Base-by-base conservation (phyloP, 2,888 invertebrate species). In the Alloscopus bannaensis region DNA sequence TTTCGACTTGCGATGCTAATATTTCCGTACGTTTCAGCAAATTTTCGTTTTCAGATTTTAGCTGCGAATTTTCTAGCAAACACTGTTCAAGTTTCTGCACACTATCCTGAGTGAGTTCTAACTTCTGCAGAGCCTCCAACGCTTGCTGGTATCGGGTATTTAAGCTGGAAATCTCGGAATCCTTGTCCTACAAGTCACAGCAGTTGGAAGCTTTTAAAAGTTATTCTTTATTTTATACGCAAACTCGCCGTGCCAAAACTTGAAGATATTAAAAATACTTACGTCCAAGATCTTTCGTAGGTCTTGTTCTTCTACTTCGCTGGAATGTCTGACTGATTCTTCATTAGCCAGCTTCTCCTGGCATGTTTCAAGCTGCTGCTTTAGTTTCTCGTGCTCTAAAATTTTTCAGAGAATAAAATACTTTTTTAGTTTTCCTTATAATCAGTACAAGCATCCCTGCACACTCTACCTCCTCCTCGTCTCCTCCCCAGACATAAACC, bases 81-180 rank as follows among this genome's bases (percentile, higher is more conserved):
- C 83, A 73, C 22, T 83, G 83, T 36, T 84, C 83, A 8, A 84
- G 66, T 18, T 82, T 81, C 52, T 84, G 81, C 59, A 84, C 73
- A 26, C 72, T 78, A 29, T 72, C 72, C 40, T 84, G 80, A 2
- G 85, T 69, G 40, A 81, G 62, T 62, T 83, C 86, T 47, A 82
- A 26, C 13, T 81, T 72, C 60, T 83, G 84, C 11, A 86, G 64
- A 16, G 85, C 81, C 16, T 76, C 71, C 29, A 86, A 70, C 2
- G 85, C 81, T 60, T 84, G 81, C 28, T 86, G 82, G 22, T 85
- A 70, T 13, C 82, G 69, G 18, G 77, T 68, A 13, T 73, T 68
- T 0, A 84, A 40, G 22, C 68, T 57, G 0, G 28, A 24, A 4
- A 84, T 76, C 78, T 86, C 85, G 16, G 52, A 60, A 31, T 83